phyloP scores from a whole-genome alignment of 2,113 vertebrate genomes.

The Pyxicephalus adspersus region DNA sequence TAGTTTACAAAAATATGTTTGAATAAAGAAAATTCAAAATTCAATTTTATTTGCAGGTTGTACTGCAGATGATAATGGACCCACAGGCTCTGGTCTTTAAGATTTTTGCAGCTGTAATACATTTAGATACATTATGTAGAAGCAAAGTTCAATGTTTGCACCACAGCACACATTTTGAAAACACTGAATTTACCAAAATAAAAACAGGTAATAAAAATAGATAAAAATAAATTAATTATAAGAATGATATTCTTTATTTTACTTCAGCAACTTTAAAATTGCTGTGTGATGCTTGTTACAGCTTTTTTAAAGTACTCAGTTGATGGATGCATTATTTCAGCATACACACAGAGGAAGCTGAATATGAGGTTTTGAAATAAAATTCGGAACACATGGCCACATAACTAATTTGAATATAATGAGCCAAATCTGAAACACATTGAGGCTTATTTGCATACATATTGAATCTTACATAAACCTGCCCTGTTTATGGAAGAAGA shows the following conservation, averaged over 20 bases:
- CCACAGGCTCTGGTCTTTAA: too few relatives aligned
- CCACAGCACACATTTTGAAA: neutral
- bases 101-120: too few relatives aligned
- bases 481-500: conserved; percentile 44
- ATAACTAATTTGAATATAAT: conserved; percentile 58
- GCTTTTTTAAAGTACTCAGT: conserved; percentile 17
- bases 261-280: conserved; percentile 18
- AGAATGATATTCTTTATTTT: conserved; percentile 6
- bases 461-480: conserved; percentile 50
- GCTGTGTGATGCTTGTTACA: conserved; percentile 15
- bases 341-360: conserved; percentile 18
- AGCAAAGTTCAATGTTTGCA: too few relatives aligned
- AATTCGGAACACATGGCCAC: conserved; percentile 51
- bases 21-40: too few relatives aligned
- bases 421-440: conserved; percentile 52
- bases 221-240: neutral
- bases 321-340: conserved; percentile 39
- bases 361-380: conserved; percentile 48
- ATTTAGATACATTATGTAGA: too few relatives aligned
- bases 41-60: too few relatives aligned
- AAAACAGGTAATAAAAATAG: neutral
- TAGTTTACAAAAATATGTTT: too few relatives aligned
- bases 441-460: conserved; percentile 54
- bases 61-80: too few relatives aligned
- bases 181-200: neutral